A percentile compares a stretch with the other conserved stretches of the same genome.
Evolutionary conservation across 1,140 invertebrate genomes (phyloP).

Genomic region (Neelides sp.): DNA sequence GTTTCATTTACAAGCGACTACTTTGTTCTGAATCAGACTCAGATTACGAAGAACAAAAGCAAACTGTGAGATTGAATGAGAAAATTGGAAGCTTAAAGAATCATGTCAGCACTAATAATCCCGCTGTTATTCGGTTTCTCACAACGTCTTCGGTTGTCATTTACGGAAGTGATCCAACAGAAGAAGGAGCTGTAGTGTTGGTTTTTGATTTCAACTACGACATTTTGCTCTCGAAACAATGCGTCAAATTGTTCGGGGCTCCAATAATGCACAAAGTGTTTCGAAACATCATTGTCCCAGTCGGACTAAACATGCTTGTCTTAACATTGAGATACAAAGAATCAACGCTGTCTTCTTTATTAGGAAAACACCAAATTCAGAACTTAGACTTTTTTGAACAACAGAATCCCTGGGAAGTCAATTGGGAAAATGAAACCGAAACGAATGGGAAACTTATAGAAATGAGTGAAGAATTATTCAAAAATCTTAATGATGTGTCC

Average conservation of each 20-base stretch:
- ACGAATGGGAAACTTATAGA: neutral
- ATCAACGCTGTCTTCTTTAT: constrained; percentile 18
- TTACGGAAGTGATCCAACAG: constrained; percentile 21
- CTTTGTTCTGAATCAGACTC: too few species aligned
- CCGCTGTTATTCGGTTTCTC: constrained; percentile 11
- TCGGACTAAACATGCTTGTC: constrained; percentile 24
- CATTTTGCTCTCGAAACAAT: constrained; percentile 20
- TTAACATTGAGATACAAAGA: constrained; percentile 15
- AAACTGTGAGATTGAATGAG: too few species aligned
- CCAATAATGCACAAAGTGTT: constrained; percentile 22
- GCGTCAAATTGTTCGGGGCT: constrained; percentile 25
- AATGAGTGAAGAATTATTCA: neutral
- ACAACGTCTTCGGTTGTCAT: constrained; percentile 8
- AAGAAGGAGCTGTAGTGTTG: constrained; percentile 26
- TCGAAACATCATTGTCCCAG: constrained; percentile 19
- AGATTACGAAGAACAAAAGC: too few species aligned
- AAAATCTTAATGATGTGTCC: constrained; percentile 1
- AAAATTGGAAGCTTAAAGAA: constrained; percentile 13
- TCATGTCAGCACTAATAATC: constrained; percentile 6
- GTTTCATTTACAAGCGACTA: neutral
- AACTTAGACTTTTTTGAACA: constrained; percentile 21
- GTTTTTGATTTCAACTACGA: constrained; percentile 28
- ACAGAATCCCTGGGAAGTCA: constrained; percentile 15
- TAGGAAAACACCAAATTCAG: constrained; percentile 20
- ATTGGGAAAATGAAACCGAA: neutral